phyloP scores from a whole-genome alignment of 2,797 vertebrate species.

The Lagorchestes hirsutus region DNA sequence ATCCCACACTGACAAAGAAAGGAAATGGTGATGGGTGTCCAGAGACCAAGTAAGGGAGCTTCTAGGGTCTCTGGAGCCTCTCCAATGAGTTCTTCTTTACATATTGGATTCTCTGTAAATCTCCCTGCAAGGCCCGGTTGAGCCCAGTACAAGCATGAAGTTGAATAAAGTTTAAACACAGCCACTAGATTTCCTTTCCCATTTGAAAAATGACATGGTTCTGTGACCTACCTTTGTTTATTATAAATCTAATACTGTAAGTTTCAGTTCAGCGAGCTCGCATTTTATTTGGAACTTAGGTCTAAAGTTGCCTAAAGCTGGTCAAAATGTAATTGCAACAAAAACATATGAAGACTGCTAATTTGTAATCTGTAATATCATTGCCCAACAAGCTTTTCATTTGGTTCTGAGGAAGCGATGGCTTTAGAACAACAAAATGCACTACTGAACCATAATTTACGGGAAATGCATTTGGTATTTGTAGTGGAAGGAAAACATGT shows the following conservation, averaged over 20 bases:
- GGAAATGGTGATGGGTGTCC: not conserved
- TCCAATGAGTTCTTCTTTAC: not conserved
- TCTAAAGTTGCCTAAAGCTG: slow-evolving; percentile 88
- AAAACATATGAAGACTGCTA: slow-evolving; percentile 72
- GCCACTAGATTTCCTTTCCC: slow-evolving; percentile 56
- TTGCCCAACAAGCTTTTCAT: slow-evolving; percentile 64
- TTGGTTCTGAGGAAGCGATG: slow-evolving; percentile 73
- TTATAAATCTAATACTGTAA: slow-evolving; percentile 88
- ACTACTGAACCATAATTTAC: slow-evolving; percentile 71
- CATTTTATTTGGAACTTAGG: slow-evolving; percentile 87
- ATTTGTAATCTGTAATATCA: slow-evolving; percentile 76
- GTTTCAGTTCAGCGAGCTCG: slow-evolving; percentile 91
- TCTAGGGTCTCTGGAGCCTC: not conserved
- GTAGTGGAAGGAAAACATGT: slow-evolving; percentile 70
- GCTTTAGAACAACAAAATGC: slow-evolving; percentile 69
- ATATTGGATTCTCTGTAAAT: not conserved
- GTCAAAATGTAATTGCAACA: slow-evolving; percentile 80
- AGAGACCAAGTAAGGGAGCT: not conserved
- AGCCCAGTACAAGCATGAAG: slow-evolving; percentile 6
- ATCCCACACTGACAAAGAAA: not conserved
- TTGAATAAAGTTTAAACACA: slow-evolving; percentile 51
- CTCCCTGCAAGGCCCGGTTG: not conserved
- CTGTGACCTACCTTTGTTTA: slow-evolving; percentile 91
- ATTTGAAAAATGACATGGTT: slow-evolving; percentile 58
- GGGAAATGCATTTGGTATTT: slow-evolving; percentile 76